Conservation (phyloP, 2,797 vertebrate species). For the Coreius guichenoti region DNA sequence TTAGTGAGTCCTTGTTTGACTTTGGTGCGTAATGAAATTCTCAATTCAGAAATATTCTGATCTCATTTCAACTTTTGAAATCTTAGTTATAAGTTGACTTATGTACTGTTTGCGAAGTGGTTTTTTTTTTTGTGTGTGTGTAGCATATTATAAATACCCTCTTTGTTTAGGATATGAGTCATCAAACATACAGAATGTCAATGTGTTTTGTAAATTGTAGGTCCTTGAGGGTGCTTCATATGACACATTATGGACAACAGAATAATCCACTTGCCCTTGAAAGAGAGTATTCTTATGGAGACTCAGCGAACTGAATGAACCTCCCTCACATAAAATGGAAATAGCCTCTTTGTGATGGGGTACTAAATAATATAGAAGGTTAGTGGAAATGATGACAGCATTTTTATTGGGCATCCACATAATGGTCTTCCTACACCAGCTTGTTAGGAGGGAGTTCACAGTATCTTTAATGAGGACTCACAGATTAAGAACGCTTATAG, state of each 20-base stretch:
- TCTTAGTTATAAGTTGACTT: neutral
- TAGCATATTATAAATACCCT: conserved; percentile 2
- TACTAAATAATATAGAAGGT: conserved; percentile 75
- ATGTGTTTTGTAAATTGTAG: conserved; percentile 31
- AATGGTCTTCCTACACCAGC: conserved; percentile 36
- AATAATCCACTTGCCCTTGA: conserved; percentile 80
- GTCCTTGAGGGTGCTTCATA: conserved; percentile 27
- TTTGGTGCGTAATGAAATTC: neutral
- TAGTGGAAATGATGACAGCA: conserved; percentile 67
- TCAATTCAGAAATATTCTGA: neutral
- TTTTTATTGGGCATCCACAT: conserved; percentile 73
- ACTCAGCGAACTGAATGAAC: conserved; percentile 74
- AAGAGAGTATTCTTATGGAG: conserved; percentile 67
- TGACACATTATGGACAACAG: conserved; percentile 72
- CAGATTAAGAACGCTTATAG: conserved; percentile 67
- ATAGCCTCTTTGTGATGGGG: conserved; percentile 74
- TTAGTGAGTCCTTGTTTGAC: neutral
- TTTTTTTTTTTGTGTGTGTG: neutral
- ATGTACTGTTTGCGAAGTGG: neutral
- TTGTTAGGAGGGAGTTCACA: conserved; percentile 67
- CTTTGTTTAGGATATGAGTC: neutral
- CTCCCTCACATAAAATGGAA: conserved; percentile 79
- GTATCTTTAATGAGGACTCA: conserved; percentile 70
- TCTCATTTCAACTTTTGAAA: neutral
- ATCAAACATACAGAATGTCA: conserved; percentile 2